phyloP scores from a whole-genome alignment of 2,113 vertebrate species.

The Ammospiza nelsoni region DNA sequence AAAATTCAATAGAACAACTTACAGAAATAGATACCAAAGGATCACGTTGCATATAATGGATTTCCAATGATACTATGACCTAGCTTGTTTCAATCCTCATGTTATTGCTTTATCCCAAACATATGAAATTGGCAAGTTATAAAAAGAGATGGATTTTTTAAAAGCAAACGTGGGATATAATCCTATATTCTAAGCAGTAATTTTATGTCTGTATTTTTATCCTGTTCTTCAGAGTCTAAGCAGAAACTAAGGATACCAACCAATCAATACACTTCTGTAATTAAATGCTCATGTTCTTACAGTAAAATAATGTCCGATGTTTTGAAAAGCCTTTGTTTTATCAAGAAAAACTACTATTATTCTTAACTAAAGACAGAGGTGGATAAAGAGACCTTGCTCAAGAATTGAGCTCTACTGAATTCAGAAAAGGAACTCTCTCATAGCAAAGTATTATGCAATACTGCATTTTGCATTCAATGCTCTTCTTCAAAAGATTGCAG shows the following conservation, averaged over 20 bases:
- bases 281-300: background rate
- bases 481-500: background rate
- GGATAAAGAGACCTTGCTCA: background rate
- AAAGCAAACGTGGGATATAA: background rate
- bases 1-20: constrained; percentile 53
- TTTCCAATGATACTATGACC: constrained; percentile 19
- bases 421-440: background rate
- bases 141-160: background rate
- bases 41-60: background rate
- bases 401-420: background rate
- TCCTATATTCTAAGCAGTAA: background rate
- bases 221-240: background rate
- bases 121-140: background rate
- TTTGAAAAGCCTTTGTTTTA: background rate
- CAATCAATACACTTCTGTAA: background rate
- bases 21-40: constrained; percentile 41
- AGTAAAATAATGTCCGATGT: background rate
- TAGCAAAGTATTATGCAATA: background rate
- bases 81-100: background rate
- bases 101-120: background rate
- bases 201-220: background rate
- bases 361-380: background rate
- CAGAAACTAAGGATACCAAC: background rate
- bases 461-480: background rate
- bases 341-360: background rate